phyloP scores from a whole-genome alignment of 2,797 vertebrate genomes.

The Trichosurus vulpecula region DNA sequence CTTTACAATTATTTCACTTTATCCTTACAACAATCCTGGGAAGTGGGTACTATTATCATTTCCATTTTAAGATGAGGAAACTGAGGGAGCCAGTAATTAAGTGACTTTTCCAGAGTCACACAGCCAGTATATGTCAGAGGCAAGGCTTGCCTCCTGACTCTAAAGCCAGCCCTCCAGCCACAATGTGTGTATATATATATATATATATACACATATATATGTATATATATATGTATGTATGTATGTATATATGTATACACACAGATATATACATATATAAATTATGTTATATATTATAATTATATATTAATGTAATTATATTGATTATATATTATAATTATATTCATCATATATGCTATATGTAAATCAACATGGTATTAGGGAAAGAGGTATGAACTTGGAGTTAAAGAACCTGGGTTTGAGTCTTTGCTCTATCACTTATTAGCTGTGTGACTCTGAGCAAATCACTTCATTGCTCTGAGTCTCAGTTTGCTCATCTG shows the following conservation, averaged over 20 bases:
- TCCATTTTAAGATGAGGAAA: not conserved
- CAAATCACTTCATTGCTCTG: not conserved
- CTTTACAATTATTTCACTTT: not conserved
- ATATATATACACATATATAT: too few relatives aligned
- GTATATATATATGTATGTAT: too few relatives aligned
- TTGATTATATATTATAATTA: too few relatives aligned
- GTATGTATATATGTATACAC: too few relatives aligned
- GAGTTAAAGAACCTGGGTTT: not conserved
- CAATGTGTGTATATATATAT: too few relatives aligned
- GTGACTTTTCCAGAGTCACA: not conserved
- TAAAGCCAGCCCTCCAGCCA: not conserved
- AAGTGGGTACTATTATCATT: not conserved
- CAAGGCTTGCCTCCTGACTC: not conserved
- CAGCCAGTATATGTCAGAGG: not conserved
- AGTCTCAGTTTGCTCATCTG: not conserved
- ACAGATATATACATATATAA: too few relatives aligned
- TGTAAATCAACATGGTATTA: not conserved
- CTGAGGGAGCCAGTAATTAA: not conserved
- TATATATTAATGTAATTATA: too few relatives aligned
- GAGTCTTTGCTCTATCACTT: not conserved
- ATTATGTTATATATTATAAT: too few relatives aligned
- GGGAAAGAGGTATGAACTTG: not conserved
- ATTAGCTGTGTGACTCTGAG: not conserved
- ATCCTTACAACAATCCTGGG: not conserved
- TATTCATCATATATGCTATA: too few relatives aligned